phyloP scores from a whole-genome alignment of 2,113 vertebrate species.

The Dascyllus trimaculatus region DNA sequence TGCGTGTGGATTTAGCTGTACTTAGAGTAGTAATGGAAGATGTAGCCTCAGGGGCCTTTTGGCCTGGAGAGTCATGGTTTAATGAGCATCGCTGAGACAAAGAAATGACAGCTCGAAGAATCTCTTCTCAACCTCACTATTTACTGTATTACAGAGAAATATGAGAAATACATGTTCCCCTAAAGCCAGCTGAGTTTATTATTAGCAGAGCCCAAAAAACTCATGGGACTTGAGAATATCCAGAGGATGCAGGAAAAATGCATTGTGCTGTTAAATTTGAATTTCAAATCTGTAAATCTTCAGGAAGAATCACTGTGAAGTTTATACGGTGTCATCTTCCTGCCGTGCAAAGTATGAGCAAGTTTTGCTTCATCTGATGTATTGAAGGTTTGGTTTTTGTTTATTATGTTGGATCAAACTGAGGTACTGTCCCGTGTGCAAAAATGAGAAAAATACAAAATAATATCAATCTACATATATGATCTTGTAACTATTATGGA shows the following conservation, averaged over 20 bases:
- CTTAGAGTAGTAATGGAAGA: conserved; percentile 77
- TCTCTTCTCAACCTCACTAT: conserved; percentile 75
- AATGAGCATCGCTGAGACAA: conserved; percentile 82
- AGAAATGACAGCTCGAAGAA: conserved; percentile 78
- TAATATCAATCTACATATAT: no score
- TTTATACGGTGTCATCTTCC: not conserved
- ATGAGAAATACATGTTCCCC: conserved; percentile 72
- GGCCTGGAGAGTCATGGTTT: conserved; percentile 81
- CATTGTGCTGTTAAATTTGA: conserved; percentile 22
- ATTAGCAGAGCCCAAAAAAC: conserved; percentile 26
- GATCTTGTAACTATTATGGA: no score
- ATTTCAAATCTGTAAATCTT: not conserved
- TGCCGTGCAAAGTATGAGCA: not conserved
- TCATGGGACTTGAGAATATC: conserved; percentile 15
- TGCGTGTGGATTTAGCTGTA: conserved; percentile 70
- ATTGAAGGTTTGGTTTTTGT: no score
- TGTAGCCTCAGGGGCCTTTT: conserved; percentile 76
- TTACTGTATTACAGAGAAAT: conserved; percentile 77
- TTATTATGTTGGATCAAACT: no score
- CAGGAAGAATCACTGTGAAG: not conserved
- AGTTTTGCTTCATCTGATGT: no score
- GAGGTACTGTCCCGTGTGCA: no score
- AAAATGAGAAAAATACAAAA: no score
- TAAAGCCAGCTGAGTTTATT: conserved; percentile 49
- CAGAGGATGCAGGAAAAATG: conserved; percentile 28